Percentiles rank a stretch among this genome's conserved stretches.
These are phyloP conservation scores for Amphipoea lucens DNA, from an alignment of 2,888 invertebrate species.

Conservation along the genomic window DNA sequence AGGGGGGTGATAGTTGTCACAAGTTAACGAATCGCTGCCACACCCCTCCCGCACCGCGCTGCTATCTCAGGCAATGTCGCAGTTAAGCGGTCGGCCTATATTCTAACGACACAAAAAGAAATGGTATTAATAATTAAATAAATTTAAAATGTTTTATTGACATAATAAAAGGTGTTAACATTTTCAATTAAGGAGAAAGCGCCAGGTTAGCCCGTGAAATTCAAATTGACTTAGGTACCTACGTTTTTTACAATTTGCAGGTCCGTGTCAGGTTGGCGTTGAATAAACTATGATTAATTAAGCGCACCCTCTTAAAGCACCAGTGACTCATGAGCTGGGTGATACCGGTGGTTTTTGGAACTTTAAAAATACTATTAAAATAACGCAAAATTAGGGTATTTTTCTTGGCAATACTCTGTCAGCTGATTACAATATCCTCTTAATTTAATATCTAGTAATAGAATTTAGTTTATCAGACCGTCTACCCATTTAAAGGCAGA, in stretches of 20 bases:
- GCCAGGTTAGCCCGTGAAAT: not conserved
- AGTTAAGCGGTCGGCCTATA: too few species aligned
- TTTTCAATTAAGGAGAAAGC: not conserved
- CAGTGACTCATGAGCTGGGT: not conserved
- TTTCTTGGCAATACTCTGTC: not conserved
- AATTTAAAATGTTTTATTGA: not conserved
- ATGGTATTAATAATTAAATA: not conserved
- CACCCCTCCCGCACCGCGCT: too few species aligned
- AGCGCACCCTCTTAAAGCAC: not conserved
- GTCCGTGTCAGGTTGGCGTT: not conserved
- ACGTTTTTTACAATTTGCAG: not conserved
- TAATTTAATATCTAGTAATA: not conserved
- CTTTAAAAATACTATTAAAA: not conserved
- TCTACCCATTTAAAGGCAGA: slow-evolving; percentile 26
- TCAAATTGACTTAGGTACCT: not conserved
- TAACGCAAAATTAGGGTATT: not conserved
- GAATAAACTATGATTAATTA: not conserved
- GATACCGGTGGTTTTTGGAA: not conserved
- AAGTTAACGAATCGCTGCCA: too few species aligned
- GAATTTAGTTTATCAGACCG: slow-evolving; percentile 36
- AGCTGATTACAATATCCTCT: not conserved
- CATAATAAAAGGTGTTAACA: not conserved
- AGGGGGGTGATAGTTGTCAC: too few species aligned
- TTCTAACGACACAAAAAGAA: too few species aligned
- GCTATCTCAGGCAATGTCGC: too few species aligned